Base-by-base conservation (phyloP, 92 coral and sea anemone genomes). In the Zoanthus sociatus region DNA sequence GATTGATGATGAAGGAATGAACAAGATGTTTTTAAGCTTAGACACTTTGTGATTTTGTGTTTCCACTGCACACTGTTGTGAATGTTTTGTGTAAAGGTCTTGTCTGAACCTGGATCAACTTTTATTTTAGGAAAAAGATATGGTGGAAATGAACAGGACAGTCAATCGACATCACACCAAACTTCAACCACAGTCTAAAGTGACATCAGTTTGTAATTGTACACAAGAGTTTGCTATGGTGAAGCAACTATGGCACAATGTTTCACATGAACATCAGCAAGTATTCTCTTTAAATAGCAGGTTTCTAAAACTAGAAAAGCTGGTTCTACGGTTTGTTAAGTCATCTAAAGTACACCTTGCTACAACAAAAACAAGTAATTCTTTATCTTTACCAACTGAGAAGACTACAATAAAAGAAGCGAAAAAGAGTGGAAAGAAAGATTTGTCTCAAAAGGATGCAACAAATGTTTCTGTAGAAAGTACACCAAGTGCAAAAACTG, bases 351-450 rank as follows among this genome's bases (percentile, higher is more conserved):
- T 13, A 13, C 30, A 81, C 26, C 6, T 14, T 21, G 63, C 66
- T 14, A 60, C 73, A 21, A 7, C 20, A 46, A 60, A 81, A 12
- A 47, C 16, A n/a, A 26, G 20, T 21, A 18, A 17, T 4, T 44
- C 85, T 10, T 18, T 55, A 45, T 9, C 61, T 7, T 5, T 5
- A 30, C 8, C 75, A 30, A 18, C 46, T 4, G 58, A 47, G 14
- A 46, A 20, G 5, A 21, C 74, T 8, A 1, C 11, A 45, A 13
- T 46, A 13, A 73, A 18, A 56, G 17, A 17, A 45, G 51, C n/a
- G 9, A 81, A 67, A 16, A 66, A 81, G 75, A 81, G 85, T 81
- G 85, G 75, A 18, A 81, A 81, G 31, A 81, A 81, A 67, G 85
- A 81, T 44, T 46, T 81, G 75, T 81, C 85, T 33, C 85, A 46